Evolutionary conservation across 2,113 vertebrate genomes (phyloP).

Genomic region (Lasiurus borealis): DNA sequence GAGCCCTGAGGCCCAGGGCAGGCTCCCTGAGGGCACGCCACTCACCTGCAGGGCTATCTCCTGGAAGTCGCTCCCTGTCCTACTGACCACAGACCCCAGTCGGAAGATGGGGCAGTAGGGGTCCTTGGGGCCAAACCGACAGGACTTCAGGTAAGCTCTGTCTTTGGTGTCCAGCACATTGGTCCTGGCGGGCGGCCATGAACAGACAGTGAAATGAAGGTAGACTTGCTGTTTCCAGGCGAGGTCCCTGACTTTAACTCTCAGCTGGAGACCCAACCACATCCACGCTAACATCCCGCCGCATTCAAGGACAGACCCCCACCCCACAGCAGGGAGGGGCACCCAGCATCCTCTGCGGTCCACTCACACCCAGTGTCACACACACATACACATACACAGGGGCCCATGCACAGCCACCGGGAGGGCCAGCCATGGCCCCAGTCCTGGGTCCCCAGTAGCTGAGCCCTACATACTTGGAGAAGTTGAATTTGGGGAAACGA

Average conservation of each 20-base stretch:
- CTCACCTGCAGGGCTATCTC: constrained; percentile 93
- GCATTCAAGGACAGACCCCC: neutral
- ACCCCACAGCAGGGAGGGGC: neutral
- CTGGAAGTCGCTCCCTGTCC: constrained; percentile 91
- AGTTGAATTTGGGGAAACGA: constrained; percentile 96
- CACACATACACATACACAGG: neutral
- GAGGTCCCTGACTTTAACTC: neutral
- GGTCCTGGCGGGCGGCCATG: constrained; percentile 85
- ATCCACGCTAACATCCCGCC: no score
- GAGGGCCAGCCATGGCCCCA: neutral
- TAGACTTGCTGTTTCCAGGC: neutral
- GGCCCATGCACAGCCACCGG: neutral
- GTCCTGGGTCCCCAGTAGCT: neutral
- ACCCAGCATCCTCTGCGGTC: neutral
- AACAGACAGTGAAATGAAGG: neutral
- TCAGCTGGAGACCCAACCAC: neutral
- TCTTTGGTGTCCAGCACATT: constrained; percentile 91
- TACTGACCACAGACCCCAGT: constrained; percentile 89
- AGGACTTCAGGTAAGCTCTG: constrained; percentile 91
- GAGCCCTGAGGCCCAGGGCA: neutral
- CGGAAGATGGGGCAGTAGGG: constrained; percentile 97
- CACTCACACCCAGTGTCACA: neutral
- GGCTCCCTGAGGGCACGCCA: neutral
- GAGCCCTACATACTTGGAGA: constrained; percentile 94
- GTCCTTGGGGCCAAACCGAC: constrained; percentile 88